phyloP scores from a whole-genome alignment of 2,113 vertebrate species.

The Hymenochirus boettgeri region DNA sequence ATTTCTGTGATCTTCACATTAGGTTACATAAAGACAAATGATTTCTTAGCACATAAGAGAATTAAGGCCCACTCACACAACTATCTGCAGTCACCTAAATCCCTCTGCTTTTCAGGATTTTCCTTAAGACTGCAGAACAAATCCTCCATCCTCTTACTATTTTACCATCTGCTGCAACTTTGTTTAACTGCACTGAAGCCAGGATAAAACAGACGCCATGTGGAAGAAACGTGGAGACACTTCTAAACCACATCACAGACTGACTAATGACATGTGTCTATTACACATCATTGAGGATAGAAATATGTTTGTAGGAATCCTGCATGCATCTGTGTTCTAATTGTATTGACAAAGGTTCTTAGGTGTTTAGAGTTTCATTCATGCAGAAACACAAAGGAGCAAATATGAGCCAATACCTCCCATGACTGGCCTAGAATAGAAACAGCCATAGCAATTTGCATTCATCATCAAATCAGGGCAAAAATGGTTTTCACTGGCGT shows the following conservation, averaged over 20 bases:
- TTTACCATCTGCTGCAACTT: conserved; percentile 25
- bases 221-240: neutral
- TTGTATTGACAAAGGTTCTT: too few relatives aligned
- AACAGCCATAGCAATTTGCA: too few relatives aligned
- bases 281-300: too few relatives aligned
- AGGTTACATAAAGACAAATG: conserved; percentile 12
- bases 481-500: too few relatives aligned
- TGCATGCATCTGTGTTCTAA: too few relatives aligned
- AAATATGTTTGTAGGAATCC: too few relatives aligned
- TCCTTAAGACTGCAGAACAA: conserved; percentile 25
- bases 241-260: too few relatives aligned
- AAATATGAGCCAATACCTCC: too few relatives aligned
- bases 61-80: conserved; percentile 20
- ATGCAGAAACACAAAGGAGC: neutral
- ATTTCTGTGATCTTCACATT: conserved; percentile 1
- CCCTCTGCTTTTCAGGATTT: conserved; percentile 32
- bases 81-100: conserved; percentile 5
- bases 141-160: conserved; percentile 26
- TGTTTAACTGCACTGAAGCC: neutral
- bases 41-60: conserved; percentile 36
- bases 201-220: neutral
- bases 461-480: too few relatives aligned
- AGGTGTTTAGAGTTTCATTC: too few relatives aligned
- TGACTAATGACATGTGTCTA: too few relatives aligned
- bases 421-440: too few relatives aligned